These are phyloP conservation scores for Colaptes auratus DNA, from an alignment of 2,113 vertebrate species.

Conservation along the genomic window DNA sequence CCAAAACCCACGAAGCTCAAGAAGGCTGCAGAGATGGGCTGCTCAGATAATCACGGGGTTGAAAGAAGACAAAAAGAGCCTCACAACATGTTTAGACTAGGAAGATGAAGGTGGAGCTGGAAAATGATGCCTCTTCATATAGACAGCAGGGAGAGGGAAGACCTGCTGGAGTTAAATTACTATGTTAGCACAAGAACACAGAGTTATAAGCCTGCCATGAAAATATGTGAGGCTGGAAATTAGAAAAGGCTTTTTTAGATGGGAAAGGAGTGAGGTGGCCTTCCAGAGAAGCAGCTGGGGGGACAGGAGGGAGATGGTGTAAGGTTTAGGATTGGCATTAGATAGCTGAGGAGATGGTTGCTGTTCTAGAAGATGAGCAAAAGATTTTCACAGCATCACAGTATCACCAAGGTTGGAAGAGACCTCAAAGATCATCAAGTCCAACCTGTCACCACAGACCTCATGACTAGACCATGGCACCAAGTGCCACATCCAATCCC, in stretches of 20 bases:
- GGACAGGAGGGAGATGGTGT: background rate
- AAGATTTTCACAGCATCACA: background rate
- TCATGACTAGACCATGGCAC: too few relatives aligned
- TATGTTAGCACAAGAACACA: slow-evolving; percentile 3
- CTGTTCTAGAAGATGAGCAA: background rate
- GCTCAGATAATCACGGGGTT: background rate
- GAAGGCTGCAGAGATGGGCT: background rate
- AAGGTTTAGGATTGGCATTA: background rate
- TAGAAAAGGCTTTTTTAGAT: background rate
- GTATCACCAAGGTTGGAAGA: too few relatives aligned
- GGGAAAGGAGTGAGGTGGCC: background rate
- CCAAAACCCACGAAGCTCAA: background rate
- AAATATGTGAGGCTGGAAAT: slow-evolving; percentile 28
- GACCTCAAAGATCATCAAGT: too few relatives aligned
- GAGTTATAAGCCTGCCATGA: background rate
- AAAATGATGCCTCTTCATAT: background rate
- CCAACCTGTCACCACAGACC: too few relatives aligned
- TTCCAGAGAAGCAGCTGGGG: background rate
- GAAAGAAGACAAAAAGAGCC: background rate
- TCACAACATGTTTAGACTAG: background rate
- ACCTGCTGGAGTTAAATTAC: slow-evolving; percentile 1
- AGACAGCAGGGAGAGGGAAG: background rate
- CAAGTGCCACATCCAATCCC: too few relatives aligned
- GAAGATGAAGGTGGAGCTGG: background rate
- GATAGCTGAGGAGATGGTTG: background rate